Conservation (phyloP, 2,888 invertebrate species). For the Lepidocyrtinus sp. region DNA sequence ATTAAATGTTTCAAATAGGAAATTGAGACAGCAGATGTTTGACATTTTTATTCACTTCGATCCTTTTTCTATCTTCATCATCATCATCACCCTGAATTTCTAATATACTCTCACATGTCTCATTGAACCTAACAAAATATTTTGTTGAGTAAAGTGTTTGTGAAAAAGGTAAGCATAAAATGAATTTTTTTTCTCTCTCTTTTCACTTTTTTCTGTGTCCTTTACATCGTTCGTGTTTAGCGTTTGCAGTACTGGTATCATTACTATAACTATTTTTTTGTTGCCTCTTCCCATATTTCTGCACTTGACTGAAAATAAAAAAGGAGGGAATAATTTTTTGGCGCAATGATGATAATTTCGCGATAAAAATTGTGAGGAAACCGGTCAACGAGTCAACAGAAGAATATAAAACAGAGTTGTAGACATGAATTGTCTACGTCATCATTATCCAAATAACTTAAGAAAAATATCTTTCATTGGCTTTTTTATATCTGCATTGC, state of each 20-base stretch:
- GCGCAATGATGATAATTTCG: too few relatives aligned
- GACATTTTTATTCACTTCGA: constrained; percentile 54
- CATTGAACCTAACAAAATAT: too few relatives aligned
- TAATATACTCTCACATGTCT: too few relatives aligned
- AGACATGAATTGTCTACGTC: neutral
- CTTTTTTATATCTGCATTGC: constrained; percentile 36
- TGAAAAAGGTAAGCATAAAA: constrained; percentile 25
- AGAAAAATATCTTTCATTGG: neutral
- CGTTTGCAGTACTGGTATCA: too few relatives aligned
- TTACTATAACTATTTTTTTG: too few relatives aligned
- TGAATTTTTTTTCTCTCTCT: neutral
- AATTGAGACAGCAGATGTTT: constrained; percentile 53
- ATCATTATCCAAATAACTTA: neutral
- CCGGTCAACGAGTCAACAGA: constrained; percentile 35
- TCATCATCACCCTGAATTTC: constrained; percentile 18
- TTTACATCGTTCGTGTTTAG: too few relatives aligned
- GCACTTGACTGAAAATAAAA: too few relatives aligned
- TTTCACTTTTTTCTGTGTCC: neutral
- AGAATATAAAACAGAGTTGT: neutral
- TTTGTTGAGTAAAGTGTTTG: too few relatives aligned
- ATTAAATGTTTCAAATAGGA: constrained; percentile 16
- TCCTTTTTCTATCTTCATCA: constrained; percentile 31
- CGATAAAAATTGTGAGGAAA: constrained; percentile 32
- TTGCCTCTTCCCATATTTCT: too few relatives aligned
- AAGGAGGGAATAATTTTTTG: too few relatives aligned